A percentile compares a stretch with the other conserved stretches of the same genome.
Conservation (phyloP, 2,888 invertebrate genomes). For the Petrolisthes manimaculis region DNA sequence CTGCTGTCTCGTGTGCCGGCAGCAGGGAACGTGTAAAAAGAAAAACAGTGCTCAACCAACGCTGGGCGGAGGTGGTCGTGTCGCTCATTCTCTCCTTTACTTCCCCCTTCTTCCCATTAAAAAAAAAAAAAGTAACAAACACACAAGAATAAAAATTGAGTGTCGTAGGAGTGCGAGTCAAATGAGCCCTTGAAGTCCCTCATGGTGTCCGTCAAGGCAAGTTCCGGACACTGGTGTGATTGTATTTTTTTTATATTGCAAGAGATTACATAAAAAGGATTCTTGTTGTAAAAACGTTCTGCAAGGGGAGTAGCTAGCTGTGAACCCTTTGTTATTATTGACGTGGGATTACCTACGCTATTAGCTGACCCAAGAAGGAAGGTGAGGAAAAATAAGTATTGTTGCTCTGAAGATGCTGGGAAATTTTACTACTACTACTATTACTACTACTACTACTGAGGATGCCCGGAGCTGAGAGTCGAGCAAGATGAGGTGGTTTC, state of each 20-base stretch:
- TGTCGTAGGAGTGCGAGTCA: neutral
- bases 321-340: neutral
- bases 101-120: neutral
- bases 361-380: too few relatives aligned
- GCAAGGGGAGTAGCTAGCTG: neutral
- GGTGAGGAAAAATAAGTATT: too few relatives aligned
- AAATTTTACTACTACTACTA: neutral
- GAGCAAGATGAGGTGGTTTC: neutral
- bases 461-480: neutral
- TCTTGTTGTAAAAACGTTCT: neutral
- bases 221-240: neutral
- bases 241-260: neutral
- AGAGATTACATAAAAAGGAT: neutral
- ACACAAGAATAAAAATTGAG: neutral
- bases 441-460: neutral
- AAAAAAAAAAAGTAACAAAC: neutral
- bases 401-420: neutral
- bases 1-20: conserved; percentile 18
- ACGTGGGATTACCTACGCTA: neutral
- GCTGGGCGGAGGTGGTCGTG: conserved; percentile 1
- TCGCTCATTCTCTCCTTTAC: neutral
- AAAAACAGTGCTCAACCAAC: conserved; percentile 15
- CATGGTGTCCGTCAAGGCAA: neutral
- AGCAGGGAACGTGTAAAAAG: conserved; percentile 12
- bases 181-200: neutral